Evolutionary conservation across 2,888 invertebrate species (phyloP), one percentile per base, ranked within the genome.

Genomic region (Apodemia zela): DNA sequence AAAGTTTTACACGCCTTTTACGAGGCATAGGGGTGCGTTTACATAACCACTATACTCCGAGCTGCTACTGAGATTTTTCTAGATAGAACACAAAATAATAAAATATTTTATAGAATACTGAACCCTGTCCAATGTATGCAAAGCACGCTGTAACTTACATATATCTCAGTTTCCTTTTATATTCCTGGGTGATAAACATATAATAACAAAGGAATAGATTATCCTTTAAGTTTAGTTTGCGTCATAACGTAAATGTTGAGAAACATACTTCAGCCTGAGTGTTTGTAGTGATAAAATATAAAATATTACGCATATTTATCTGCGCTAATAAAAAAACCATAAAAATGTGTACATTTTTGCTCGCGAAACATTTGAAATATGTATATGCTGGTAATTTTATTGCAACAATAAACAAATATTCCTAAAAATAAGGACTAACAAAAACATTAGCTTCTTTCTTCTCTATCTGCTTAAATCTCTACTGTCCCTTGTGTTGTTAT

Each of bases 151-250:
- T 38, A 38, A 38, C 11, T 38, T 13, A 15, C 15, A 38, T 15
- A 38, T 38, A 38, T 38, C 45, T 45, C 45, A n/a, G 45, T 45
- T 45, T 45, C n/a, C 6, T 45, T 45, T 45, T 45, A 45, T 45
- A n/a, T 13, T 45, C 45, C n/a, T 45, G n/a, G 11, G n/a, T 45
- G 45, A 45, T 45, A 45, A 45, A 45, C 45, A 45, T 45, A 45
- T 45, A 45, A n/a, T 45, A 45, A 45, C 45, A 45, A 45, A 45
- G n/a, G 45, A 45, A 45, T 45, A 45, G 45, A 45, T 45, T 45
- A 45, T 45, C 45, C 45, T 45, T n/a, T 45, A 45, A 13, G 45
- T 45, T 45, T 45, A 45, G 45, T 45, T 45, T 45, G 45, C 15
- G 45, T n/a, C 11, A 45, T 45, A 45, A 45, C 15, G 45, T 45